phyloP scores from a whole-genome alignment of 2,113 vertebrate species.

The Notothenia rossii region DNA sequence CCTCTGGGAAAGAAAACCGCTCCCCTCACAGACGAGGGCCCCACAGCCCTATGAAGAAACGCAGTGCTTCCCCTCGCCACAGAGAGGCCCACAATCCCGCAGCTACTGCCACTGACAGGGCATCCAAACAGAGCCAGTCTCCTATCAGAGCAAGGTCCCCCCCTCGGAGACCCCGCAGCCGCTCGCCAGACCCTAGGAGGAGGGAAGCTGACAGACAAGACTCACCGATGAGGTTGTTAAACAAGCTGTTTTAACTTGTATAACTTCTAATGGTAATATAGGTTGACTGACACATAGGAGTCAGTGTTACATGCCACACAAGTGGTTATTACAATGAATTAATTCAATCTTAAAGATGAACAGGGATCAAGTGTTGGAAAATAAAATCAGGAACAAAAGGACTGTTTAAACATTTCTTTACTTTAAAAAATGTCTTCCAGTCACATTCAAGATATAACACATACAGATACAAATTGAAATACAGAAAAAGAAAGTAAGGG shows the following conservation, averaged over 20 bases:
- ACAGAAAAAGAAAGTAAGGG: too few relatives aligned
- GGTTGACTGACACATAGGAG: neutral
- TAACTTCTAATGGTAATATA: neutral
- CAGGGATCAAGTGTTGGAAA: neutral
- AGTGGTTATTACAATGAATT: neutral
- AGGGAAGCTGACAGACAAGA: conserved; percentile 90
- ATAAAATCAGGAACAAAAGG: too few relatives aligned
- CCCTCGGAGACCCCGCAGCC: conserved; percentile 88
- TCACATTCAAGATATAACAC: too few relatives aligned
- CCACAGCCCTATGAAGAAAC: conserved; percentile 85
- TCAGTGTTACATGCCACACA: neutral
- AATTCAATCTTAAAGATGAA: neutral
- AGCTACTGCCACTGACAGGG: conserved; percentile 83
- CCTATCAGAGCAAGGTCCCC: conserved; percentile 90
- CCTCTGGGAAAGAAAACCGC: conserved; percentile 97
- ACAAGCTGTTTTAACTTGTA: neutral
- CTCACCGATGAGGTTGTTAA: conserved; percentile 89
- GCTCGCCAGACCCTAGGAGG: conserved; percentile 90
- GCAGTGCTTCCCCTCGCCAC: conserved; percentile 90
- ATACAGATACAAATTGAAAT: too few relatives aligned
- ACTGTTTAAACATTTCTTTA: too few relatives aligned
- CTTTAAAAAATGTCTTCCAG: too few relatives aligned
- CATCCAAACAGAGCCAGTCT: conserved; percentile 90
- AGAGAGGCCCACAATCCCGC: conserved; percentile 85
- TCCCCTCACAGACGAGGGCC: conserved; percentile 89